Conservation (phyloP, 2,888 invertebrate species). For the Drosophila yooni region DNA sequence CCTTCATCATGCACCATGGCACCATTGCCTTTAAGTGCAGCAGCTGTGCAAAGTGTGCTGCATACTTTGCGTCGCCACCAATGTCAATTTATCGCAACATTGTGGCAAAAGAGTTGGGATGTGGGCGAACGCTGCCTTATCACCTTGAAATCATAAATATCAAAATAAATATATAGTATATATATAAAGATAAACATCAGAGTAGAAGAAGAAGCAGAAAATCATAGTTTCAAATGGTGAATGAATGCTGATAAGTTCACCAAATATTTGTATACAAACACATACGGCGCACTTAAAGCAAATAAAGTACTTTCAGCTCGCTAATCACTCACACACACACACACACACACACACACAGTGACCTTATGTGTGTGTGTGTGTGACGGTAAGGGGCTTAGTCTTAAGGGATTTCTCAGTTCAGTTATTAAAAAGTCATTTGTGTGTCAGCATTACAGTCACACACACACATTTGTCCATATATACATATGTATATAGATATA, state of each 20-base stretch:
- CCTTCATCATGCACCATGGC: not conserved
- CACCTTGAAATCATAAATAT: not conserved
- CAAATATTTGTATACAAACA: not conserved
- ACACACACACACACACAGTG: not conserved
- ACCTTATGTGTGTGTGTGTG: not conserved
- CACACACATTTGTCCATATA: not conserved
- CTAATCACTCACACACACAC: not conserved
- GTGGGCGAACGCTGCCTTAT: not conserved
- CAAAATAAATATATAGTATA: not conserved
- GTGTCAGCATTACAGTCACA: constrained; percentile 20
- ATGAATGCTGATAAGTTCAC: not conserved
- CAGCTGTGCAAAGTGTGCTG: constrained; percentile 6
- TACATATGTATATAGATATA: not conserved
- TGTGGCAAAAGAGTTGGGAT: not conserved
- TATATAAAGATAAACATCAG: not conserved
- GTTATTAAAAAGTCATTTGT: constrained; percentile 75
- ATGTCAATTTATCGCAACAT: not conserved
- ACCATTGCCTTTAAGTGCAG: not conserved
- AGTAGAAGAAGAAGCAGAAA: not conserved
- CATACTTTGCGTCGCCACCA: not conserved
- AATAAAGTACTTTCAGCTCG: not conserved
- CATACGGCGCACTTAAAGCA: not conserved
- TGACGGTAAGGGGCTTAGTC: constrained; percentile 30
- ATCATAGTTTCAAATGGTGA: not conserved
- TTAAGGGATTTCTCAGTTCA: constrained; percentile 75